phyloP scores from a whole-genome alignment of 2,797 vertebrate genomes.

The Dipus sagitta region DNA sequence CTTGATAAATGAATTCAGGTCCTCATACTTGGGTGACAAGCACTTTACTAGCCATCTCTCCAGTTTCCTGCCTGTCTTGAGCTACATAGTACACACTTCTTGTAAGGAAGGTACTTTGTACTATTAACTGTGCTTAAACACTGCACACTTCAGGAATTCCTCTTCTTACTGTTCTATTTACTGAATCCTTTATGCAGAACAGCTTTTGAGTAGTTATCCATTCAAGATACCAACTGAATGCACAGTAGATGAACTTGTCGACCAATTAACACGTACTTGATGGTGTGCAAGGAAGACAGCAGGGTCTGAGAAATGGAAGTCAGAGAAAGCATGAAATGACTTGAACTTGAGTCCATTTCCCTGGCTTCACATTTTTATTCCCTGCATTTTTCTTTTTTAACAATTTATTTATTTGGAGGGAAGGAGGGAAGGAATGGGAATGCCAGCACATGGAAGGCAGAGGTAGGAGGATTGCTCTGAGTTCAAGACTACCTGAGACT shows the following conservation, averaged over 20 bases:
- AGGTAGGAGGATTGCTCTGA: too few relatives aligned
- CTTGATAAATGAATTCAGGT: too few relatives aligned
- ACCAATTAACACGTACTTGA: slow-evolving; percentile 41
- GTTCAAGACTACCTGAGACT: too few relatives aligned
- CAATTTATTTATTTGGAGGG: too few relatives aligned
- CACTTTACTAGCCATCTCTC: too few relatives aligned
- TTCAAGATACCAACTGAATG: slow-evolving; percentile 14
- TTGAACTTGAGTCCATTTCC: not conserved
- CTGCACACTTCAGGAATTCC: not conserved
- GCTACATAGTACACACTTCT: not conserved
- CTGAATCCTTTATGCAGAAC: not conserved
- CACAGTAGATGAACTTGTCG: not conserved
- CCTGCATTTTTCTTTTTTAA: not conserved
- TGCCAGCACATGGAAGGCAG: too few relatives aligned
- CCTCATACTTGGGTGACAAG: too few relatives aligned
- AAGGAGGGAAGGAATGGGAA: too few relatives aligned
- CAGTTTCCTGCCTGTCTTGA: not conserved
- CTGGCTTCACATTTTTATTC: not conserved
- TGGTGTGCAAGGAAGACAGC: not conserved
- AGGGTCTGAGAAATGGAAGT: not conserved
- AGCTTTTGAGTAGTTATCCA: slow-evolving; percentile 13
- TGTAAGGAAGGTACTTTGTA: not conserved
- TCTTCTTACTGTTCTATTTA: not conserved
- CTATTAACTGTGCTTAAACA: not conserved
- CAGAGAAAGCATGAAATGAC: not conserved